These are phyloP conservation scores for Limnodromus scolopaceus DNA, from an alignment of 2,797 vertebrate genomes.

Conservation along the genomic window DNA sequence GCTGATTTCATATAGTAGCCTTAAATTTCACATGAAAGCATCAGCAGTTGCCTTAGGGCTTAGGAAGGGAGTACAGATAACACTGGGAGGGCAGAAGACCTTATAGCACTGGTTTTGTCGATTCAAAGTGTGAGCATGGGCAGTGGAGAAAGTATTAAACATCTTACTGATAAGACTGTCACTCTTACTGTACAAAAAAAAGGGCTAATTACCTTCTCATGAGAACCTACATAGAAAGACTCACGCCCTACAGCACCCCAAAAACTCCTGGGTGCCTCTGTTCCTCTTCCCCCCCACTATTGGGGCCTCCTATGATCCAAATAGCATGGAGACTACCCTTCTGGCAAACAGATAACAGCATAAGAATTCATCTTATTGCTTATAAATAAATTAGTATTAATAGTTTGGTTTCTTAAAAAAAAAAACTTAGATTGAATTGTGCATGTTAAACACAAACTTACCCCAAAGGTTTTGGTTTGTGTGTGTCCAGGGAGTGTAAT, in stretches of 20 bases:
- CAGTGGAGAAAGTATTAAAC: background rate
- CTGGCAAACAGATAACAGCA: background rate
- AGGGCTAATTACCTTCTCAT: background rate
- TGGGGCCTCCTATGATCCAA: background rate
- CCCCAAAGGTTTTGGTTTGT: slow-evolving; percentile 97
- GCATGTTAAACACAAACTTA: slow-evolving; percentile 75
- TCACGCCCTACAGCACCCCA: background rate
- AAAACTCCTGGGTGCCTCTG: background rate
- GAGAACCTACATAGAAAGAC: background rate
- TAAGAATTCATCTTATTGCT: background rate
- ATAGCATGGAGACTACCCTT: background rate
- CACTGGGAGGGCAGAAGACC: background rate
- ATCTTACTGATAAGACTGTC: background rate
- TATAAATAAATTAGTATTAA: background rate
- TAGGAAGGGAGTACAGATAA: background rate
- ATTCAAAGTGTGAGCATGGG: background rate
- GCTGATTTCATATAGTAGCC: background rate
- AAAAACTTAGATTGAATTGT: background rate
- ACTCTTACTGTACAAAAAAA: background rate
- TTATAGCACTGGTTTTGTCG: background rate
- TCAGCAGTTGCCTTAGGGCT: background rate
- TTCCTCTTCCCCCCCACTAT: background rate
- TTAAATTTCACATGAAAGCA: background rate
- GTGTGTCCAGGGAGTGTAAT: slow-evolving; percentile 96
- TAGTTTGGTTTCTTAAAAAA: background rate